Evolutionary conservation across 1,140 invertebrate genomes (phyloP).

Genomic region (Steinernema feltiae): DNA sequence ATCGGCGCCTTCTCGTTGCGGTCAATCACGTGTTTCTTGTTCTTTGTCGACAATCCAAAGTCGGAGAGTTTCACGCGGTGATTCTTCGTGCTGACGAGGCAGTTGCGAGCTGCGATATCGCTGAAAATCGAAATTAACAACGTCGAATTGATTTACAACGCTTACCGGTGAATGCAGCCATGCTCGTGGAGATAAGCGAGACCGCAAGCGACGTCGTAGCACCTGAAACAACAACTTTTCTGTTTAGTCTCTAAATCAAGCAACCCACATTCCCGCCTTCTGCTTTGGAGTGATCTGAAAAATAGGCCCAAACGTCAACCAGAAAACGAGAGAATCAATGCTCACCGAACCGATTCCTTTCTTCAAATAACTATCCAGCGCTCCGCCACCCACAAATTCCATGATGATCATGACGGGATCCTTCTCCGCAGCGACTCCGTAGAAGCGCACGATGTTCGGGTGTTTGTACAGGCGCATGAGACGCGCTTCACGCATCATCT

Average conservation of each 20-base stretch:
- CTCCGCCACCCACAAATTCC: constrained; percentile 20
- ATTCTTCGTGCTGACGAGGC: constrained; percentile 21
- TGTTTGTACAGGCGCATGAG: constrained; percentile 34
- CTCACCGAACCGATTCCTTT: constrained; percentile 15
- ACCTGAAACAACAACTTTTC: too few relatives aligned
- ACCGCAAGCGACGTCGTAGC: constrained; percentile 32
- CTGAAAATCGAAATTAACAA: background rate
- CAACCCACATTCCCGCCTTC: constrained; percentile 37
- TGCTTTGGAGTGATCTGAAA: background rate
- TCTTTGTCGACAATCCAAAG: constrained; percentile 35
- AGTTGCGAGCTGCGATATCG: constrained; percentile 35
- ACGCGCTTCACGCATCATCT: constrained; percentile 65
- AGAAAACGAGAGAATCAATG: background rate
- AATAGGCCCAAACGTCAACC: too few relatives aligned
- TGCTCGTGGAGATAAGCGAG: constrained; percentile 28
- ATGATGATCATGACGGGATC: constrained; percentile 32
- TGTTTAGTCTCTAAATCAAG: too few relatives aligned
- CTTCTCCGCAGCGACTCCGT: constrained; percentile 30
- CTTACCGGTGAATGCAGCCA: constrained; percentile 33
- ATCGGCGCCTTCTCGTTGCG: constrained; percentile 37
- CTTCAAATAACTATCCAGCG: constrained; percentile 29
- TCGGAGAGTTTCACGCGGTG: constrained; percentile 37
- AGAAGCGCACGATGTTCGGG: constrained; percentile 37
- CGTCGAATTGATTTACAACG: background rate
- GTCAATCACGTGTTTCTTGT: constrained; percentile 20